A percentile compares a stretch with the other conserved stretches of the same genome.
These are phyloP conservation scores for Jaculus jaculus DNA, from an alignment of 2,113 vertebrate species.

Conservation along the genomic window DNA sequence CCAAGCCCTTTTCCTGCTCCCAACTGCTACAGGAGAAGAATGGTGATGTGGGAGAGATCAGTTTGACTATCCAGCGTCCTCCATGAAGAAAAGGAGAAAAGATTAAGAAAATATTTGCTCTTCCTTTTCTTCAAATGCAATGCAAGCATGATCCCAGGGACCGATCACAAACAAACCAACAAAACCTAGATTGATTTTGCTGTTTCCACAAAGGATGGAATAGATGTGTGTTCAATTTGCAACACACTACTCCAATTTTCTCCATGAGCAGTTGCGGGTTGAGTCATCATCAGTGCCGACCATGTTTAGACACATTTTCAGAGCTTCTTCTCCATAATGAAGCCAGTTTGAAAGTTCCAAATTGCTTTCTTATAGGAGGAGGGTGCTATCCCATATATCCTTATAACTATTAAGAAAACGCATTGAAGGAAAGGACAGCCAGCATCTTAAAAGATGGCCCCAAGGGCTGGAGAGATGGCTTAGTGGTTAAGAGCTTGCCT, in stretches of 20 bases:
- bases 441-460: neutral
- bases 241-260: neutral
- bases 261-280: neutral
- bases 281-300: neutral
- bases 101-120: constrained; percentile 12
- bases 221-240: neutral
- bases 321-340: constrained; percentile 1
- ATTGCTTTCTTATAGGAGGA: constrained; percentile 37
- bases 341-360: neutral
- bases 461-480: neutral
- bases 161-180: constrained; percentile 38
- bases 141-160: constrained; percentile 36
- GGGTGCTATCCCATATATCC: neutral
- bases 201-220: neutral
- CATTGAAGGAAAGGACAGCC: constrained; percentile 10
- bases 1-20: neutral
- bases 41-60: neutral
- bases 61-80: neutral
- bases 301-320: constrained; percentile 6
- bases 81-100: neutral
- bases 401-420: neutral
- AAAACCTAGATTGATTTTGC: constrained; percentile 45
- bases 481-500: no score
- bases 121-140: constrained; percentile 22
- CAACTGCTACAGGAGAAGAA: neutral